These are phyloP conservation scores for Salticus scenicus DNA, from an alignment of 2,888 invertebrate species.

Conservation along the genomic window DNA sequence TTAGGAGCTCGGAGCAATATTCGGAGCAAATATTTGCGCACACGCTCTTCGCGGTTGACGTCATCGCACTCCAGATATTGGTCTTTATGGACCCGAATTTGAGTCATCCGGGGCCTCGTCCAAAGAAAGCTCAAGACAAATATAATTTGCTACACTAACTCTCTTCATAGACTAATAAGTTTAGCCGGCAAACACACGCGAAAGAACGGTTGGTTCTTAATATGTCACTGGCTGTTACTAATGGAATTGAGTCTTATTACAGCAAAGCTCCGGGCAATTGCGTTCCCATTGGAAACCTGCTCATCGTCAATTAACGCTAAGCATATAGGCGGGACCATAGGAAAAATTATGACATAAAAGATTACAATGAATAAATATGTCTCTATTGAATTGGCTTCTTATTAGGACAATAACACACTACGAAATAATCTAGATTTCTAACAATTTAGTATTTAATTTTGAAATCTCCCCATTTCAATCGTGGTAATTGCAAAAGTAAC, in stretches of 20 bases:
- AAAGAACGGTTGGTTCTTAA: slow-evolving; percentile 21
- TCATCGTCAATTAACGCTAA: not conserved
- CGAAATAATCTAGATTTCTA: too few species aligned
- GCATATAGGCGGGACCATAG: not conserved
- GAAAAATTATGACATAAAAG: not conserved
- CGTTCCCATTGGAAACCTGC: slow-evolving; percentile 12
- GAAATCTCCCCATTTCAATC: too few species aligned
- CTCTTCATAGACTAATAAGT: slow-evolving; percentile 49
- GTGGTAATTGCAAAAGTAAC: too few species aligned
- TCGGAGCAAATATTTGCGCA: slow-evolving; percentile 68
- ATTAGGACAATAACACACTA: too few species aligned
- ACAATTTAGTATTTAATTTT: too few species aligned
- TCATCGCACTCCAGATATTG: slow-evolving; percentile 61
- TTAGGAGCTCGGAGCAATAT: slow-evolving; percentile 63
- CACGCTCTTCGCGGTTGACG: slow-evolving; percentile 61
- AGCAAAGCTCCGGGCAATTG: slow-evolving; percentile 7
- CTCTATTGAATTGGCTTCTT: too few species aligned
- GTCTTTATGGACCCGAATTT: slow-evolving; percentile 65
- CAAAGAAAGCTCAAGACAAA: slow-evolving; percentile 61
- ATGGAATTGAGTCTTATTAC: slow-evolving; percentile 34
- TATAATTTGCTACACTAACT: slow-evolving; percentile 60
- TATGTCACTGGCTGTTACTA: slow-evolving; percentile 25
- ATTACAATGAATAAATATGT: not conserved
- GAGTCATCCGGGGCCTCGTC: slow-evolving; percentile 50
- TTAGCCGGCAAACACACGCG: slow-evolving; percentile 23